Evolutionary conservation across 2,888 invertebrate species (phyloP), one percentile per base, ranked within the genome.

Genomic region (Heliconius ethilla): DNA sequence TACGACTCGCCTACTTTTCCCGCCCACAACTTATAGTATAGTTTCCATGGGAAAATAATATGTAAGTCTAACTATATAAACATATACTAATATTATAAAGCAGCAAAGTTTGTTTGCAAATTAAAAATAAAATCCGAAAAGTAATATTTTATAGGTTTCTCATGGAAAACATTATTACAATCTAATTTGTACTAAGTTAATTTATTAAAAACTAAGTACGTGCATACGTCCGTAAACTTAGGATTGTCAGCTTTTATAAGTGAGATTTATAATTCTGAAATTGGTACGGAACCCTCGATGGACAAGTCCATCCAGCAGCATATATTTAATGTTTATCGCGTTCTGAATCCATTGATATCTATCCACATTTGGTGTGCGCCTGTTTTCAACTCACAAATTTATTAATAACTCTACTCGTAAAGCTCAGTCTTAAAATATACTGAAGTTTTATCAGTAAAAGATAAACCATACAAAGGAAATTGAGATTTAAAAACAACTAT

Each of bases 361-460:
- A 45, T 70, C 40, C 18, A 51, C 51, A 7, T 25, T 40, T 70
- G 69, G 7, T 10, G 66, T 10, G 66, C 33, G 66, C 33, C 66
- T 66, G 66, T 66, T 66, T 66, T 66, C 33, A 10, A 66, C 66
- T 33, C 66, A 66, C 22, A 66, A 66, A 66, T 33, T 33, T 66
- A 66, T 66, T 66, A 66, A 33, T 66, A 66, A 33, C 29, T 33
- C 66, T 33, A 66, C 66, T 33, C 33, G 1, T 66, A 66, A 33
- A 66, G 59, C 59, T 22, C 22, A 33, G 9, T 22, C 66, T 66
- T 66, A 66, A 66, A 66, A 66, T 66, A 66, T 15, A 7, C 29
- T 63, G n/a, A n/a, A 10, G 59, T n/a, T n/a, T n/a, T 59, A n/a
- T 59, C 10, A n/a, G 59, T n/a, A n/a, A n/a, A 59, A 59, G 59